Evolutionary conservation across 2,888 invertebrate genomes (phyloP).

Genomic region (Laothoe populi): DNA sequence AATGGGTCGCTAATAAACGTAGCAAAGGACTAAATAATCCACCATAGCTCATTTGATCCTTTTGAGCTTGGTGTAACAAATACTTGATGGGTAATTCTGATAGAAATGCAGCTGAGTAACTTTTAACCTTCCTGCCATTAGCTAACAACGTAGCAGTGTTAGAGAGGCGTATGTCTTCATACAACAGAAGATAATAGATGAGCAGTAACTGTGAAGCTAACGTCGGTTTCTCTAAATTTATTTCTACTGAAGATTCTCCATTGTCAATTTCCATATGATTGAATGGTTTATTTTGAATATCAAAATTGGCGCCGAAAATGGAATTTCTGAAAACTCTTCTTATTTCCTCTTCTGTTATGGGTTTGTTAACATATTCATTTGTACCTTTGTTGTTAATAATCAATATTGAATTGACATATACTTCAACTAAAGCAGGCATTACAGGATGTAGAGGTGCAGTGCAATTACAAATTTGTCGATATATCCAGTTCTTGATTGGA

Average conservation of each 20-base stretch:
- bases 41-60: slow-evolving; percentile 95
- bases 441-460: slow-evolving; percentile 97
- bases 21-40: slow-evolving; percentile 95
- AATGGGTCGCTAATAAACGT: slow-evolving; percentile 94
- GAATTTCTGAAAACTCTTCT: slow-evolving; percentile 92
- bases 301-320: slow-evolving; percentile 90
- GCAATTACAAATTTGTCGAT: slow-evolving; percentile 95
- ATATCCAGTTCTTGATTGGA: slow-evolving; percentile 98
- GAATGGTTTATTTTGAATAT: slow-evolving; percentile 81
- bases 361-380: slow-evolving; percentile 94
- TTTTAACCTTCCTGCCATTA: slow-evolving; percentile 90
- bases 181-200: slow-evolving; percentile 95
- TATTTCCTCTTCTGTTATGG: slow-evolving; percentile 95
- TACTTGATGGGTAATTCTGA: slow-evolving; percentile 97
- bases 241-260: slow-evolving; percentile 77
- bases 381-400: slow-evolving; percentile 87
- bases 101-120: slow-evolving; percentile 94
- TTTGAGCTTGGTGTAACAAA: slow-evolving; percentile 95
- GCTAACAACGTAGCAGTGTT: slow-evolving; percentile 88
- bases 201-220: slow-evolving; percentile 95
- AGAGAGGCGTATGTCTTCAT: slow-evolving; percentile 94
- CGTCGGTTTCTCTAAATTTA: slow-evolving; percentile 86
- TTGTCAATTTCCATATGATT: slow-evolving; percentile 84
- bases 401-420: slow-evolving; percentile 96
- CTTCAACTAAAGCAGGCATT: slow-evolving; percentile 96